Evolutionary conservation across 2,888 invertebrate genomes (phyloP).

Genomic region (Trissolcus japonicus): DNA sequence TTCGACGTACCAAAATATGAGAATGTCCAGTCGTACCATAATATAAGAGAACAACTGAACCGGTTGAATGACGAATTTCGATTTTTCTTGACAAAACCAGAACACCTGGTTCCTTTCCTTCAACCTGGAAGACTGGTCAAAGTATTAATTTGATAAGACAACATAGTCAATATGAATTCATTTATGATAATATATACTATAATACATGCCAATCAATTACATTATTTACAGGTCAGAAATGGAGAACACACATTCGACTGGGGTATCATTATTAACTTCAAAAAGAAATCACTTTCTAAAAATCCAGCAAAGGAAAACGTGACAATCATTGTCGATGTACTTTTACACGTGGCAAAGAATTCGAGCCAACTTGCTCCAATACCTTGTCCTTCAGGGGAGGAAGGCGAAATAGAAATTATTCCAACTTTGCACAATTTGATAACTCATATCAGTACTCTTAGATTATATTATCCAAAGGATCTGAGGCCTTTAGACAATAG

Average conservation of each 20-base stretch:
- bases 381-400: conserved; percentile 83
- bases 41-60: conserved; percentile 88
- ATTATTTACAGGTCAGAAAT: conserved; percentile 82
- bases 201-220: neutral
- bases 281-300: conserved; percentile 82
- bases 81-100: conserved; percentile 87
- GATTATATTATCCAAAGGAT: conserved; percentile 94
- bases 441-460: conserved; percentile 90
- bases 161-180: conserved; percentile 78
- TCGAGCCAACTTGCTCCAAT: conserved; percentile 80
- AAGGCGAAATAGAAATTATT: conserved; percentile 92
- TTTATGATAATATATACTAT: neutral
- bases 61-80: conserved; percentile 85
- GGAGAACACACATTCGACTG: conserved; percentile 94
- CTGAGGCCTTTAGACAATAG: conserved; percentile 90
- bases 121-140: conserved; percentile 95
- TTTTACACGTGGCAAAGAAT: conserved; percentile 87
- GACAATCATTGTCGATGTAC: conserved; percentile 88
- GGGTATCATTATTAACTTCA: conserved; percentile 96
- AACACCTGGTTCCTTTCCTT: conserved; percentile 93
- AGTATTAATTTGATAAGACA: conserved; percentile 76
- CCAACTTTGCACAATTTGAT: conserved; percentile 90
- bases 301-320: conserved; percentile 78
- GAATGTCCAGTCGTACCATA: conserved; percentile 88
- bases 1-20: conserved; percentile 84